A percentile compares a stretch with the other conserved stretches of the same genome.
Evolutionary conservation across 1,140 invertebrate species (phyloP).

Genomic region (Drosophila sucinea): DNA sequence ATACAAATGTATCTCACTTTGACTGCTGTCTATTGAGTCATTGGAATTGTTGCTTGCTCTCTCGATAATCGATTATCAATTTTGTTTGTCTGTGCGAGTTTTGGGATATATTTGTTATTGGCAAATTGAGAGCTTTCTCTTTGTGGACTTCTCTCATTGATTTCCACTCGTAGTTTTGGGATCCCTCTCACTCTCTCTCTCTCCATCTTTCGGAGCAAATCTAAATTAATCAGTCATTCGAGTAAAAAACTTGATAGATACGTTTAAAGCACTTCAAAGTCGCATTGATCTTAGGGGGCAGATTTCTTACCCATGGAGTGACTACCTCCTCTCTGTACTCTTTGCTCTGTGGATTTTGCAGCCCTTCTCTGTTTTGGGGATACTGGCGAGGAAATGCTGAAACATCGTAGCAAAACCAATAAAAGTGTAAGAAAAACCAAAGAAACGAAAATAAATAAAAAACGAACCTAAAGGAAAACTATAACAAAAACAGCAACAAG

Average conservation of each 20-base stretch:
- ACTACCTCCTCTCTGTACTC: background rate
- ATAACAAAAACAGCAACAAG: conserved; percentile 46
- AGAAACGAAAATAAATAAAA: conserved; percentile 31
- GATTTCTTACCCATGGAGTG: background rate
- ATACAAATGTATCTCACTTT: conserved; percentile 12
- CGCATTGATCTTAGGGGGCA: background rate
- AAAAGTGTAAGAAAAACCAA: conserved; percentile 54
- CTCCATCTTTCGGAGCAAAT: no score
- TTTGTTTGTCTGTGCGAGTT: conserved; percentile 13
- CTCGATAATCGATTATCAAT: conserved; percentile 36
- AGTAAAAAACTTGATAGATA: no score
- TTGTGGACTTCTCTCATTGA: no score
- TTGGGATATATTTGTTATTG: conserved; percentile 20
- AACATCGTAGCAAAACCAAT: conserved; percentile 65
- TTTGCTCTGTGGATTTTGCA: background rate
- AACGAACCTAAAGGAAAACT: conserved; percentile 23
- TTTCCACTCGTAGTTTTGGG: no score
- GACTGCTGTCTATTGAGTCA: conserved; percentile 21
- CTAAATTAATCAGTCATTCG: no score
- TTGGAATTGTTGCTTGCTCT: background rate
- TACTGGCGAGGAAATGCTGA: conserved; percentile 38
- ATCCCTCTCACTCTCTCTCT: no score
- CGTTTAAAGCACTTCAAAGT: conserved; percentile 3
- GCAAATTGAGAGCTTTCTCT: no score
- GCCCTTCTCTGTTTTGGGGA: background rate